phyloP scores from a whole-genome alignment of 2,113 vertebrate genomes.

The Passer domesticus region DNA sequence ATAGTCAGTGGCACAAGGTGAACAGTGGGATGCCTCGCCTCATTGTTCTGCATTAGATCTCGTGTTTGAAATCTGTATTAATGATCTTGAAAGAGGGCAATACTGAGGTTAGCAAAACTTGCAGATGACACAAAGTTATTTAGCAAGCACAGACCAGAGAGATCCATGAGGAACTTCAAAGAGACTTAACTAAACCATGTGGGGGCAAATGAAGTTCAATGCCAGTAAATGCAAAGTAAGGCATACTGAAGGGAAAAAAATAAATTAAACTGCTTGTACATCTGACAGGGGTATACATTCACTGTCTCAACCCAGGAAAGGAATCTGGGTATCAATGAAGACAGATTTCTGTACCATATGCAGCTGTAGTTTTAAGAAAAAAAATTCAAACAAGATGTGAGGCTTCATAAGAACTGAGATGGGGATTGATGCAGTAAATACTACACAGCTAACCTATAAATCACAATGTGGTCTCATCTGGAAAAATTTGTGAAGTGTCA shows the following conservation, averaged over 20 bases:
- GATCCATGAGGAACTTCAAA: slow-evolving; percentile 43
- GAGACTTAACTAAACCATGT: slow-evolving; percentile 39
- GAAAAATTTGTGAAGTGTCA: neutral
- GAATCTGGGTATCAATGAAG: slow-evolving; percentile 43
- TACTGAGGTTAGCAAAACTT: slow-evolving; percentile 57
- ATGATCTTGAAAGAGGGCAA: slow-evolving; percentile 49
- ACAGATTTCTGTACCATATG: slow-evolving; percentile 49
- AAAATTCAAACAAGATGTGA: slow-evolving; percentile 55
- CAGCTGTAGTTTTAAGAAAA: slow-evolving; percentile 25
- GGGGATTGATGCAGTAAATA: neutral
- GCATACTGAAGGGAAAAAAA: slow-evolving; percentile 24
- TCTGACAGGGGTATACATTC: slow-evolving; percentile 35
- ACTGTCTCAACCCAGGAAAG: slow-evolving; percentile 20
- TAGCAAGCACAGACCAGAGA: slow-evolving; percentile 22
- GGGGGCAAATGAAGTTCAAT: slow-evolving; percentile 60
- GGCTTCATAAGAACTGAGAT: neutral
- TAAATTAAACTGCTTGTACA: slow-evolving; percentile 48
- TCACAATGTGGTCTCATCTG: neutral
- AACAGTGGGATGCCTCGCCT: slow-evolving; percentile 37
- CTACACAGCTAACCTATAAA: neutral
- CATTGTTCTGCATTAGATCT: slow-evolving; percentile 47
- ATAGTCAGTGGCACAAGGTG: slow-evolving; percentile 51
- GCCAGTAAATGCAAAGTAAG: slow-evolving; percentile 59
- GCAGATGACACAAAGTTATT: slow-evolving; percentile 58
- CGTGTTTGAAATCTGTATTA: slow-evolving; percentile 34